These are phyloP conservation scores for Patella ulyssiponensis DNA, from an alignment of 2,888 invertebrate genomes.

Conservation along the genomic window DNA sequence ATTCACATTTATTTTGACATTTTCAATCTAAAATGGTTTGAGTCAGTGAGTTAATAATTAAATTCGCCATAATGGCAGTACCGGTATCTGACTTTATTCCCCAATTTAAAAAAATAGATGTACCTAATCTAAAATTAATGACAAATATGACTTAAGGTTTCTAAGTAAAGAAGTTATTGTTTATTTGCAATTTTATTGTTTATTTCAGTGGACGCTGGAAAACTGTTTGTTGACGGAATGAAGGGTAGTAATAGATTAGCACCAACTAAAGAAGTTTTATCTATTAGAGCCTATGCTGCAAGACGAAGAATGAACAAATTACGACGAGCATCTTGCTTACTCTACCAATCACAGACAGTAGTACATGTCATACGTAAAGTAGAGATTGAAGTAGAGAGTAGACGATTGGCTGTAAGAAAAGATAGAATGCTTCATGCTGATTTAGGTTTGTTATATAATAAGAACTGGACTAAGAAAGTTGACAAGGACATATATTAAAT, in stretches of 20 bases:
- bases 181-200: neutral
- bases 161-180: too few species aligned
- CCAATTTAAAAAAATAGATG: too few species aligned
- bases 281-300: constrained; percentile 70
- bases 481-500: too few species aligned
- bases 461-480: too few species aligned
- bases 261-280: constrained; percentile 71
- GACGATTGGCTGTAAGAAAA: constrained; percentile 81
- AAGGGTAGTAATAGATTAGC: constrained; percentile 51
- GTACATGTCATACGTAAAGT: constrained; percentile 80
- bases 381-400: constrained; percentile 81
- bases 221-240: constrained; percentile 47
- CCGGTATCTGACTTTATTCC: too few species aligned
- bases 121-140: too few species aligned
- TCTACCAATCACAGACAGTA: constrained; percentile 79
- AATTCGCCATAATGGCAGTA: too few species aligned
- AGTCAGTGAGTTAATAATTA: too few species aligned
- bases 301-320: constrained; percentile 68
- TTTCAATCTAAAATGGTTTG: too few species aligned
- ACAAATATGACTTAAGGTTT: too few species aligned
- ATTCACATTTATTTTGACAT: too few species aligned
- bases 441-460: constrained; percentile 75
- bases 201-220: constrained; percentile 66
- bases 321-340: constrained; percentile 74
- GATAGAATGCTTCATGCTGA: constrained; percentile 88